These are phyloP conservation scores for Cheilosia pagana DNA, from an alignment of 2,888 invertebrate genomes.

Conservation along the genomic window DNA sequence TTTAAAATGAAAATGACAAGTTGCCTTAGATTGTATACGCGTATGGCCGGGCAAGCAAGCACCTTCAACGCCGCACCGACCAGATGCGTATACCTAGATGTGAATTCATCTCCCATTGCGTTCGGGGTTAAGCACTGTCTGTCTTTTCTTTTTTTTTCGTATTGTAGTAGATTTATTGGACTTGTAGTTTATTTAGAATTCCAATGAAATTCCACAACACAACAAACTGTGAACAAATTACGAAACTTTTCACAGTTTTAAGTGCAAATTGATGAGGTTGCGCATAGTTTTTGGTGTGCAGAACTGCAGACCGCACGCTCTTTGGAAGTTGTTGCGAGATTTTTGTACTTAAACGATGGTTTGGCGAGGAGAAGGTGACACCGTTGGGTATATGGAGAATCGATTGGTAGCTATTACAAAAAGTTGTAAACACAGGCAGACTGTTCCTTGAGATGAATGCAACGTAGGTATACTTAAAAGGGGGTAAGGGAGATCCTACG, in stretches of 20 bases:
- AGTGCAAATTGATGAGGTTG: conserved; percentile 14
- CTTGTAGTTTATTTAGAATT: conserved; percentile 62
- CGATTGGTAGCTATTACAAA: too few relatives aligned
- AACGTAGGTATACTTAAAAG: too few relatives aligned
- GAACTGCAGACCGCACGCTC: conserved; percentile 7
- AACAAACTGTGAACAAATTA: conserved; percentile 59
- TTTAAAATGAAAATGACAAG: conserved; percentile 72
- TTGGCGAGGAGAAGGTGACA: neutral
- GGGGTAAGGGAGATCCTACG: too few relatives aligned
- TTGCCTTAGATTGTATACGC: conserved; percentile 59
- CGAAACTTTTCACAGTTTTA: conserved; percentile 61
- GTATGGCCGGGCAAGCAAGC: neutral
- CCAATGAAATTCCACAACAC: conserved; percentile 31
- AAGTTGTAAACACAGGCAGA: too few relatives aligned
- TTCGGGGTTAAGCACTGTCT: conserved; percentile 12
- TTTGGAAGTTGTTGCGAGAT: conserved; percentile 13
- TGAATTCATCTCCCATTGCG: conserved; percentile 40
- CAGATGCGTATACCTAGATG: conserved; percentile 49
- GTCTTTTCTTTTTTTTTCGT: conserved; percentile 1
- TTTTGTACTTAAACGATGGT: neutral
- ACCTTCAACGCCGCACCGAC: conserved; percentile 18
- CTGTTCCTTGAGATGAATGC: too few relatives aligned
- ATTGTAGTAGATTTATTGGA: conserved; percentile 56
- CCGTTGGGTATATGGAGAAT: too few relatives aligned
- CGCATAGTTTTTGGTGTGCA: neutral